Evolutionary conservation across 1,140 invertebrate genomes (phyloP).

Genomic region (Tetragonula clypearis): DNA sequence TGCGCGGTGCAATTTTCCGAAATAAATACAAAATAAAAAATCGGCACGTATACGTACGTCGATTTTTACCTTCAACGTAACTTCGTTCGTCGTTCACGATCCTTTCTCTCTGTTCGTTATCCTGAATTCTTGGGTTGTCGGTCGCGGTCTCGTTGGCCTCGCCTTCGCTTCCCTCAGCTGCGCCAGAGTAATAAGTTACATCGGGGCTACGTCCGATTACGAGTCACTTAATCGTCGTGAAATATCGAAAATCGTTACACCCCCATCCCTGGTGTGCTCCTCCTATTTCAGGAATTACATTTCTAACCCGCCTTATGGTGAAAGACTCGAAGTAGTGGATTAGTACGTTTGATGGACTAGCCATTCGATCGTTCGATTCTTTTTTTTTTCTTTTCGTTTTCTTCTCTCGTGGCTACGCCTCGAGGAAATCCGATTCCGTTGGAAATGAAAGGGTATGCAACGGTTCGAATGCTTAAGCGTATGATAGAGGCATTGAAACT

Average conservation of each 20-base stretch:
- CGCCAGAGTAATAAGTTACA: constrained; percentile 34
- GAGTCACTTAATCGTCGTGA: constrained; percentile 37
- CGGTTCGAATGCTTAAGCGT: no score
- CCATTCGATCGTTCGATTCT: no score
- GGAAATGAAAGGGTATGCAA: no score
- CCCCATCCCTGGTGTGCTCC: neutral
- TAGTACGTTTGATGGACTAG: neutral
- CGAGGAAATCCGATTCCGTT: no score
- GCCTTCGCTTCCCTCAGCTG: neutral
- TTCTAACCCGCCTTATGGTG: no score
- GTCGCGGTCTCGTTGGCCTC: neutral
- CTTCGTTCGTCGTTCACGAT: neutral
- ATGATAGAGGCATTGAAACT: no score
- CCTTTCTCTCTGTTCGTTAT: neutral
- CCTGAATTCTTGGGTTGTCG: neutral
- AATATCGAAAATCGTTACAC: constrained; percentile 47
- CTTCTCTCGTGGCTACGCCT: no score
- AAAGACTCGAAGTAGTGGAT: neutral
- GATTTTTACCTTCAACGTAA: constrained; percentile 7
- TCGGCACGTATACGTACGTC: no score
- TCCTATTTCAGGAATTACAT: constrained; percentile 21
- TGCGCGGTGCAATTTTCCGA: neutral
- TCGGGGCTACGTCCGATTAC: constrained; percentile 22
- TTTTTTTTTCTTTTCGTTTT: no score
- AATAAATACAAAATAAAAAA: neutral